phyloP scores from a whole-genome alignment of 2,797 vertebrate species.

The Acridotheres tristis region DNA sequence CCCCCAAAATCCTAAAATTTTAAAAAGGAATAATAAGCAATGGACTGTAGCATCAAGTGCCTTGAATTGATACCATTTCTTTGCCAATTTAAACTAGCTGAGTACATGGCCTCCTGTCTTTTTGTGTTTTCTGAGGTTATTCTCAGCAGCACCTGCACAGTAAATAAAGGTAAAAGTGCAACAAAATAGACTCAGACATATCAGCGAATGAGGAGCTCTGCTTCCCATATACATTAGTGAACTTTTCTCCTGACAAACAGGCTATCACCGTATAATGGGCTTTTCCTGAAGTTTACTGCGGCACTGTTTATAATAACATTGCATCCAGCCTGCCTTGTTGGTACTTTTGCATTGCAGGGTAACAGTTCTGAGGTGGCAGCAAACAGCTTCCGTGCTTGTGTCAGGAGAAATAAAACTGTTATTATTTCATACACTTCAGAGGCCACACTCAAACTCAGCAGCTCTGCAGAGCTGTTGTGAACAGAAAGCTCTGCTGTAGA shows the following conservation, averaged over 20 bases:
- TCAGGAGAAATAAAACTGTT: slow-evolving; percentile 85
- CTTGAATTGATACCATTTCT: background rate
- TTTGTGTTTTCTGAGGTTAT: slow-evolving; percentile 33
- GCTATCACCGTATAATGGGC: slow-evolving; percentile 70
- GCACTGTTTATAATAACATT: slow-evolving; percentile 75
- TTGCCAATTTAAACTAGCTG: slow-evolving; percentile 20
- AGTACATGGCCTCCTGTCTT: background rate
- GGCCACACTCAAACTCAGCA: slow-evolving; percentile 78
- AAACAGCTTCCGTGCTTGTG: slow-evolving; percentile 74
- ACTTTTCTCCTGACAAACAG: slow-evolving; percentile 66
- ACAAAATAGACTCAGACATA: slow-evolving; percentile 16
- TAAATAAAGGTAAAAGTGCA: slow-evolving; percentile 63
- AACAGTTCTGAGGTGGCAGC: slow-evolving; percentile 79
- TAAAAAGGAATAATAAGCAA: background rate
- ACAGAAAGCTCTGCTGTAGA: slow-evolving; percentile 81
- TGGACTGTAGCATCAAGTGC: background rate
- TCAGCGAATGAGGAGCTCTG: slow-evolving; percentile 20
- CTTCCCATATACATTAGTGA: slow-evolving; percentile 65
- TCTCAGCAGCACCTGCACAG: slow-evolving; percentile 48
- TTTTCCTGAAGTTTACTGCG: slow-evolving; percentile 69
- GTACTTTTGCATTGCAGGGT: slow-evolving; percentile 77
- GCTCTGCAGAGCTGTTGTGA: slow-evolving; percentile 79
- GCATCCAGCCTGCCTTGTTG: slow-evolving; percentile 75
- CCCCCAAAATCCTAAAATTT: background rate
- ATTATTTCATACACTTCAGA: slow-evolving; percentile 86